phyloP scores from a whole-genome alignment of 2,797 vertebrate species.

The Epinephelus malabaricus region DNA sequence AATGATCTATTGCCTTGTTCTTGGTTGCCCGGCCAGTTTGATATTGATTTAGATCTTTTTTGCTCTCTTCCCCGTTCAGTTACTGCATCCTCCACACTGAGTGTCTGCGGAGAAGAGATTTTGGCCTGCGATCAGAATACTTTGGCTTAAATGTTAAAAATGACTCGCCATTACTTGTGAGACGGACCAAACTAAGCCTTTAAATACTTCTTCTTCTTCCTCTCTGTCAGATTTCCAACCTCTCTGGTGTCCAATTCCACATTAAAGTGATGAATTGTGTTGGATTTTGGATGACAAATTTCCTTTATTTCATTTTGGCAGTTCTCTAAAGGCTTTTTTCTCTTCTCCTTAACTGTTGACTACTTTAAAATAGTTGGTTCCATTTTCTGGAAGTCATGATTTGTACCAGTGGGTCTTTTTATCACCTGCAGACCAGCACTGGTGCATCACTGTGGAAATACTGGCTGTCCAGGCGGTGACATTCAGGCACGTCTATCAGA shows the following conservation, averaged over 20 bases:
- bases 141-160: constrained; percentile 26
- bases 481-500: constrained; percentile 72
- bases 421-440: constrained; percentile 9
- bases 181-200: constrained; percentile 6
- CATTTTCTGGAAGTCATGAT: constrained; percentile 8
- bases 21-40: constrained; percentile 33
- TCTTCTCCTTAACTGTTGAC: neutral
- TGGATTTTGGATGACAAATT: constrained; percentile 4
- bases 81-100: constrained; percentile 16
- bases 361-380: neutral
- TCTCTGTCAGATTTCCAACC: constrained; percentile 15
- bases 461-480: constrained; percentile 63
- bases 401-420: neutral
- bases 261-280: neutral
- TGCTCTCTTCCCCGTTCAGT: constrained; percentile 38
- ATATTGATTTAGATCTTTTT: constrained; percentile 57
- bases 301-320: neutral
- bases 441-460: constrained; percentile 14
- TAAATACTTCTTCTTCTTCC: neutral
- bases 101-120: constrained; percentile 15
- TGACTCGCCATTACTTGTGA: constrained; percentile 5
- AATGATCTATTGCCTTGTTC: constrained; percentile 46
- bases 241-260: neutral
- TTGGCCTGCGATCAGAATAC: constrained; percentile 1
- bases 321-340: neutral